phyloP scores from a whole-genome alignment of 2,113 vertebrate genomes.

The Pipra filicauda region DNA sequence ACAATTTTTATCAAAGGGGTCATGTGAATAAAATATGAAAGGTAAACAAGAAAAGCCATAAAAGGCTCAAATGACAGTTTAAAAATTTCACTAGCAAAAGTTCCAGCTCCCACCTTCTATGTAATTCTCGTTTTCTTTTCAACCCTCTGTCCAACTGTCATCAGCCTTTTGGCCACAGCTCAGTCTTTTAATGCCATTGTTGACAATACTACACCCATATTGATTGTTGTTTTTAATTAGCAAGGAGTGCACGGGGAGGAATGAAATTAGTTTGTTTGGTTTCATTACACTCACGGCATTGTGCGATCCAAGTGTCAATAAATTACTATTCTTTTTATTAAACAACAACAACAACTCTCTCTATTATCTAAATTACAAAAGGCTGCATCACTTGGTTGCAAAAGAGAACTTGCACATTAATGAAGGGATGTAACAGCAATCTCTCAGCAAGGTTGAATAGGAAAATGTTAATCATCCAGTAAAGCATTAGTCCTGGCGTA shows the following conservation, averaged over 20 bases:
- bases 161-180: background rate
- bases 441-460: conserved; percentile 19
- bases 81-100: background rate
- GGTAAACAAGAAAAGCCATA: background rate
- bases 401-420: conserved; percentile 44
- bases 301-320: conserved; percentile 57
- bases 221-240: conserved; percentile 65
- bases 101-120: background rate
- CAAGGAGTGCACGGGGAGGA: background rate
- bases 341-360: conserved; percentile 42
- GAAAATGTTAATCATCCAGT: conserved; percentile 48
- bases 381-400: conserved; percentile 33
- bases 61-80: background rate
- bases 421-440: conserved; percentile 31
- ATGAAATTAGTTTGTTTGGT: conserved; percentile 40
- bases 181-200: background rate
- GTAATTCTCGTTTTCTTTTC: background rate
- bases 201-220: conserved; percentile 28
- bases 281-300: conserved; percentile 43
- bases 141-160: background rate
- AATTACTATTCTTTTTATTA: conserved; percentile 63
- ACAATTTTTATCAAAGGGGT: background rate
- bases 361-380: conserved; percentile 66
- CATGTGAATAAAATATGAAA: background rate
- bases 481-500: background rate